These are phyloP conservation scores for Cepaea hortensis DNA, from an alignment of 2,888 invertebrate species.

Conservation along the genomic window DNA sequence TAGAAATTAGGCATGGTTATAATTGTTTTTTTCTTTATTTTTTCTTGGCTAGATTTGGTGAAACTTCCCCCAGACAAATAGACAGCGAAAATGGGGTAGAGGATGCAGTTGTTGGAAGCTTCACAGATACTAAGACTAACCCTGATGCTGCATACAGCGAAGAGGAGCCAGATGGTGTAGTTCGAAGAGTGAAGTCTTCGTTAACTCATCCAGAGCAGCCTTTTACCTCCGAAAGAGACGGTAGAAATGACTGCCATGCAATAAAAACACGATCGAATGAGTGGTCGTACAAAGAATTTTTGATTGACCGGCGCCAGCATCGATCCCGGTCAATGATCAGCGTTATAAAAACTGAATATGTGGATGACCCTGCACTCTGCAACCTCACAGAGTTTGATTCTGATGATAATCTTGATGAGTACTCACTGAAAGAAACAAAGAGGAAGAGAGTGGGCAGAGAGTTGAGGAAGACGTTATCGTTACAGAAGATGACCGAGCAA, in stretches of 20 bases:
- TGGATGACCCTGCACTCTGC: conserved; percentile 60
- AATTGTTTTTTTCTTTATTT: too few relatives aligned
- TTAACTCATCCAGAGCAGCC: conserved; percentile 62
- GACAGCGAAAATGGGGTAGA: neutral
- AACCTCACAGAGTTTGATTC: conserved; percentile 66
- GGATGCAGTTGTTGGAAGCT: neutral
- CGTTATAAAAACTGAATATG: conserved; percentile 66
- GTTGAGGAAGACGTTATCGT: conserved; percentile 62
- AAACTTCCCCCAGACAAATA: neutral
- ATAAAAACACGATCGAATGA: conserved; percentile 51
- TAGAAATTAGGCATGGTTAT: too few relatives aligned
- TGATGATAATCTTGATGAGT: conserved; percentile 65
- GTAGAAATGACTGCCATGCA: conserved; percentile 50
- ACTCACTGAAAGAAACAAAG: conserved; percentile 57
- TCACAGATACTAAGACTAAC: neutral
- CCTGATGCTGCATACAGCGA: conserved; percentile 58
- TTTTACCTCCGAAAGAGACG: conserved; percentile 57
- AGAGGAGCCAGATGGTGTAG: conserved; percentile 54
- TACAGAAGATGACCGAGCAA: conserved; percentile 59
- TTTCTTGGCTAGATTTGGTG: too few relatives aligned
- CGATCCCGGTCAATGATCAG: conserved; percentile 52
- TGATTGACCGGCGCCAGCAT: conserved; percentile 56
- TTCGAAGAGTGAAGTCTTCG: conserved; percentile 53
- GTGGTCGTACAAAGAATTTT: conserved; percentile 54
- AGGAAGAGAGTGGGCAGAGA: conserved; percentile 63